Conservation (phyloP, 1,140 invertebrate species). For the Oryzaephilus surinamensis region DNA sequence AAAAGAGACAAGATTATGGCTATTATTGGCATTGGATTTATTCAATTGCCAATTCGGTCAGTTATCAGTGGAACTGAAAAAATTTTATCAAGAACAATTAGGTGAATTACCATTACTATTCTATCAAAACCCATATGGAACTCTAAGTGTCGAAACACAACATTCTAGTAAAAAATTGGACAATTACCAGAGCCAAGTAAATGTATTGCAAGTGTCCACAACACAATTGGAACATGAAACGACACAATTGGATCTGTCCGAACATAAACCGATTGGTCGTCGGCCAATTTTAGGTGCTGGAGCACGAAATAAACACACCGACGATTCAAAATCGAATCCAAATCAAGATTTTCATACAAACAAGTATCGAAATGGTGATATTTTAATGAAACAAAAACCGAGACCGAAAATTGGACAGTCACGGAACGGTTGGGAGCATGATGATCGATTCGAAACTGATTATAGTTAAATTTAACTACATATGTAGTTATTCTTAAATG, state of each 20-base stretch:
- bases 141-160: constrained; percentile 21
- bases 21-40: constrained; percentile 26
- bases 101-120: constrained; percentile 8
- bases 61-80: constrained; percentile 21
- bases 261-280: constrained; percentile 4
- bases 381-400: not conserved
- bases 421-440: constrained; percentile 24
- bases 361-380: not conserved
- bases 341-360: not conserved
- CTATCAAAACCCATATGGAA: constrained; percentile 17
- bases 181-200: constrained; percentile 24
- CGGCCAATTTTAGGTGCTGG: constrained; percentile 25
- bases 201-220: constrained; percentile 26
- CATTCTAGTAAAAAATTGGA: constrained; percentile 22
- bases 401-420: not conserved
- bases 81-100: constrained; percentile 27
- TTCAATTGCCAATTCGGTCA: constrained; percentile 20
- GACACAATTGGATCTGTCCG: not conserved
- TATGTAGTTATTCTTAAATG: too few species aligned
- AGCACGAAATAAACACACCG: too few species aligned
- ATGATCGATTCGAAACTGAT: constrained; percentile 28
- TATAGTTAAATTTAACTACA: constrained; percentile 23
- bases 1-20: constrained; percentile 29
- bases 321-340: too few species aligned
- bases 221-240: not conserved